Evolutionary conservation across 2,888 invertebrate genomes (phyloP).

Genomic region (Seira ritae): DNA sequence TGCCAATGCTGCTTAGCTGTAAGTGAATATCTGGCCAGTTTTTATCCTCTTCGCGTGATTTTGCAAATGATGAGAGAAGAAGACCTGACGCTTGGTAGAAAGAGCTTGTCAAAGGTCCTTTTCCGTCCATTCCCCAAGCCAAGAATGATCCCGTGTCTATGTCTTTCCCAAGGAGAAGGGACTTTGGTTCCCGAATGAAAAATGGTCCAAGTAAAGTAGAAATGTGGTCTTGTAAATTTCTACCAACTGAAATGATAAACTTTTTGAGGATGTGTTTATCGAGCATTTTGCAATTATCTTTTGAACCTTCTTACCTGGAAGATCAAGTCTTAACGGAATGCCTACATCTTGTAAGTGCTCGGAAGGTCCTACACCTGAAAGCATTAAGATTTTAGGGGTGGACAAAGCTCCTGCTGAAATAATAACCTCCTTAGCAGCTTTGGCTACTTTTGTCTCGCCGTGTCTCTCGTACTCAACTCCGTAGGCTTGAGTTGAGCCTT

Average conservation of each 20-base stretch:
- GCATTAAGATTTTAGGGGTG: constrained; percentile 58
- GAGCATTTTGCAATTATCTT: not conserved
- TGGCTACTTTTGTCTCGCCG: constrained; percentile 52
- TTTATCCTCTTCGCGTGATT: constrained; percentile 61
- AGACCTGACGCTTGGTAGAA: constrained; percentile 64
- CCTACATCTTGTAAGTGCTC: constrained; percentile 64
- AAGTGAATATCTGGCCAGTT: constrained; percentile 69
- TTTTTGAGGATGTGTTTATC: no score
- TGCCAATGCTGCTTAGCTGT: constrained; percentile 55
- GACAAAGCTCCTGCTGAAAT: constrained; percentile 48
- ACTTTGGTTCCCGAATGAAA: constrained; percentile 55
- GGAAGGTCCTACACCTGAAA: constrained; percentile 65
- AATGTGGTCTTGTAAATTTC: constrained; percentile 68
- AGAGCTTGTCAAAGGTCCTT: constrained; percentile 62
- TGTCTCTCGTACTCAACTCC: constrained; percentile 68
- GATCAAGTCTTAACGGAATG: constrained; percentile 36
- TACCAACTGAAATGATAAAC: no score
- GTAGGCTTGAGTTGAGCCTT: constrained; percentile 54
- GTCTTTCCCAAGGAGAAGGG: constrained; percentile 61
- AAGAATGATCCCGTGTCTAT: constrained; percentile 44
- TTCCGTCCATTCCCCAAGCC: constrained; percentile 56
- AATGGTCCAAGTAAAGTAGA: constrained; percentile 63
- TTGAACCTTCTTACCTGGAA: constrained; percentile 9
- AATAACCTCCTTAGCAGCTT: constrained; percentile 62
- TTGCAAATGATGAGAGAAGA: constrained; percentile 57